phyloP scores from a whole-genome alignment of 2,888 invertebrate genomes.

The Plemyria rubiginata region DNA sequence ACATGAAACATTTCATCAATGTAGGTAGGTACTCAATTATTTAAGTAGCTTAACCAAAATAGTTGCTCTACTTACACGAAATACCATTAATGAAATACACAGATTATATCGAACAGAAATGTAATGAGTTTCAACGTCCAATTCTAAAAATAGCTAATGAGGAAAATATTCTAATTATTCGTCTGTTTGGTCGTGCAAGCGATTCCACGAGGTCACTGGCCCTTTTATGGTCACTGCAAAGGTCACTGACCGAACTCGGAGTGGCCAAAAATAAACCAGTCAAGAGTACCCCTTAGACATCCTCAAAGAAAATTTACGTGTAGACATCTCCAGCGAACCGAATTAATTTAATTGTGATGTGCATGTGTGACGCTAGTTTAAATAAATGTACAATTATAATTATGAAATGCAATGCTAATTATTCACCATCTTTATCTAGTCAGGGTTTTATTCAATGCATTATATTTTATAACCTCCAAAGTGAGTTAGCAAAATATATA shows the following conservation, averaged over 20 bases:
- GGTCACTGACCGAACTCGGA: not conserved
- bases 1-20: no score
- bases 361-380: constrained; percentile 2
- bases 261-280: not conserved
- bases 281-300: no score
- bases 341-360: not conserved
- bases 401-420: not conserved
- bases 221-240: not conserved
- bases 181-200: not conserved
- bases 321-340: not conserved
- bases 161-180: not conserved
- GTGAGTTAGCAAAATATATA: no score
- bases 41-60: not conserved
- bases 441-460: not conserved
- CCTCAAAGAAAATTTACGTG: no score
- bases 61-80: not conserved
- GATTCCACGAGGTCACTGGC: not conserved
- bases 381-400: constrained; percentile 1
- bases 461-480: not conserved
- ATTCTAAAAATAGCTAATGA: constrained; percentile 6
- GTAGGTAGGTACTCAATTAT: not conserved
- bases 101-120: not conserved
- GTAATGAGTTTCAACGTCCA: not conserved
- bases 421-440: not conserved
- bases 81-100: not conserved